Conservation (phyloP, 2,888 invertebrate genomes). For the Dione juno region DNA sequence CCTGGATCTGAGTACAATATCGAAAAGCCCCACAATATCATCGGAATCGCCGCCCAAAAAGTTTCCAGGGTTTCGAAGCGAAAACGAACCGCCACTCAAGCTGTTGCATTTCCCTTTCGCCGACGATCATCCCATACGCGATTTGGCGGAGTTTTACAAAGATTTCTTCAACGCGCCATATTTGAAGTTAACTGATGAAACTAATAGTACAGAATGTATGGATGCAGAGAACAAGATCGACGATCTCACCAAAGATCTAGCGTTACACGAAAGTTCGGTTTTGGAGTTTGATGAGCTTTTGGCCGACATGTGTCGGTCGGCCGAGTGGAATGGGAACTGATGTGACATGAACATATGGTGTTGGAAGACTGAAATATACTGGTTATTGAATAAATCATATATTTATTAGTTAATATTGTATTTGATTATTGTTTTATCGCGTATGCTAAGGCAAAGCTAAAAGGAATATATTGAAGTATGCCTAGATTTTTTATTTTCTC, state of each 20-base stretch:
- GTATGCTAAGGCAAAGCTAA: not conserved
- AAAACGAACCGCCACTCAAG: constrained; percentile 86
- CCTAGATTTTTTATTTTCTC: no score
- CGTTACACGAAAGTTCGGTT: constrained; percentile 88
- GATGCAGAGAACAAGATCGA: constrained; percentile 68
- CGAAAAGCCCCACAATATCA: constrained; percentile 68
- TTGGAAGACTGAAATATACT: constrained; percentile 52
- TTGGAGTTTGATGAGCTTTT: constrained; percentile 90
- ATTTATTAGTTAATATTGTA: constrained; percentile 38
- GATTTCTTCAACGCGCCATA: constrained; percentile 89
- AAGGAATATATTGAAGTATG: no score
- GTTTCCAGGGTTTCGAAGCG: constrained; percentile 71
- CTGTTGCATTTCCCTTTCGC: constrained; percentile 91
- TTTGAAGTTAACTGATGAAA: constrained; percentile 66
- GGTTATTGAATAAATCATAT: constrained; percentile 34
- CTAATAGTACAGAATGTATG: constrained; percentile 50
- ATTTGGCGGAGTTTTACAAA: constrained; percentile 90
- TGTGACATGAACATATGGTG: constrained; percentile 42
- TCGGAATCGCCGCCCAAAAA: constrained; percentile 75
- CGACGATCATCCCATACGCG: constrained; percentile 87
- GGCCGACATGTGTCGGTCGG: constrained; percentile 86
- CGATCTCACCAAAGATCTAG: constrained; percentile 88
- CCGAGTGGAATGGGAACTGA: constrained; percentile 83
- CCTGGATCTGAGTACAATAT: constrained; percentile 57
- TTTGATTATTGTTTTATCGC: constrained; percentile 24